A percentile compares a stretch with the other conserved stretches of the same genome.
Evolutionary conservation across 2,113 vertebrate species (phyloP).

Genomic region (Toxostoma redivivum): DNA sequence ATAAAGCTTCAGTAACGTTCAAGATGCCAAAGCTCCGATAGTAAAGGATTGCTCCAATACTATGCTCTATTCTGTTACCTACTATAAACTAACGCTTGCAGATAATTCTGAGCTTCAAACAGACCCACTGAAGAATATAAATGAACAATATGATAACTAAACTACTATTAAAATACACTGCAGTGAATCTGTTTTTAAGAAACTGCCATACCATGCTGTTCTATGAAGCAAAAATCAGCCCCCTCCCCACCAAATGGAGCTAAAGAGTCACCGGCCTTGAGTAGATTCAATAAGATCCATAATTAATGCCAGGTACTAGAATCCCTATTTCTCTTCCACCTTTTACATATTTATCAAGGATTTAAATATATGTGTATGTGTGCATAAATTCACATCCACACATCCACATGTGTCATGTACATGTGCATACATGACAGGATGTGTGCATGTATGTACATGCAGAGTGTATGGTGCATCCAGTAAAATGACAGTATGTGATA

Average conservation of each 20-base stretch:
- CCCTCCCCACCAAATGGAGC: background rate
- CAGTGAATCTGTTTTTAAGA: background rate
- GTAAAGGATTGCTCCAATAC: background rate
- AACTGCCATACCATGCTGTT: background rate
- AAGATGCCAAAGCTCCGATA: background rate
- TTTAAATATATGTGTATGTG: background rate
- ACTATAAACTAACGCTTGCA: background rate
- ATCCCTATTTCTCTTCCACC: background rate
- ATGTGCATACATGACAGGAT: background rate
- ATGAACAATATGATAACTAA: background rate
- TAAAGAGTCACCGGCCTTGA: background rate
- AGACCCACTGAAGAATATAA: background rate
- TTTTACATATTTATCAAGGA: background rate
- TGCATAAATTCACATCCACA: background rate
- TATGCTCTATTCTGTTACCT: background rate
- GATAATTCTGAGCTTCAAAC: background rate
- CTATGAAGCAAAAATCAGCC: background rate
- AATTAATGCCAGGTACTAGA: background rate
- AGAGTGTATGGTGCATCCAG: background rate
- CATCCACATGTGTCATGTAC: background rate
- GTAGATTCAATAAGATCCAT: background rate
- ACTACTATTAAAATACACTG: background rate
- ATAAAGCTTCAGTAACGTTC: background rate
- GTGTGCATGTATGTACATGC: rapidly evolving
- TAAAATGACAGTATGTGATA: background rate